Percentiles rank a stretch among this genome's conserved stretches.
phyloP scores from a whole-genome alignment of 2,113 vertebrate species.

The Gorsachius goisagi region DNA sequence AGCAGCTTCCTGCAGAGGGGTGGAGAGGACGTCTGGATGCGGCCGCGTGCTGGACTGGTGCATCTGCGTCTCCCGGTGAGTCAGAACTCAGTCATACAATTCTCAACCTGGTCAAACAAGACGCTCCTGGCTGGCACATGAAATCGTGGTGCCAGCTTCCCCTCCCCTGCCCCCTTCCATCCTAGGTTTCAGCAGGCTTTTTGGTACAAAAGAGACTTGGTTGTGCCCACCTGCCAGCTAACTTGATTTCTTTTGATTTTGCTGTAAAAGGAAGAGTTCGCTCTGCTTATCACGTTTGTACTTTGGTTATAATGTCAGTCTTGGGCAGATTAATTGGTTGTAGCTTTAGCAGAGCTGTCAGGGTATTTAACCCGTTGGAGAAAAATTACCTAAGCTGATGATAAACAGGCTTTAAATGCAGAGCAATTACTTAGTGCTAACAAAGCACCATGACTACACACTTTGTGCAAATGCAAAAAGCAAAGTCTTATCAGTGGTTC shows the following conservation, averaged over 20 bases:
- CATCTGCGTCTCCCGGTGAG: neutral
- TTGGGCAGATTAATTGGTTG: constrained; percentile 49
- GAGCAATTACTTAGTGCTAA: constrained; percentile 62
- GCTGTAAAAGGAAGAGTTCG: constrained; percentile 8
- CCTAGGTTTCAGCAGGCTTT: neutral
- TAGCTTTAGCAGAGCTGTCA: constrained; percentile 48
- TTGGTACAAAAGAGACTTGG: neutral
- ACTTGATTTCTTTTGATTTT: constrained; percentile 26
- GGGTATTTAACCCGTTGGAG: constrained; percentile 49
- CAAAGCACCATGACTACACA: constrained; percentile 63
- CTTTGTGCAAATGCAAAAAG: constrained; percentile 51
- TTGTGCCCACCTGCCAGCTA: constrained; percentile 14
- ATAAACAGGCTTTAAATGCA: constrained; percentile 57
- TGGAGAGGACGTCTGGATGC: neutral
- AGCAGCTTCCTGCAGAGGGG: neutral
- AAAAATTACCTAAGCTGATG: constrained; percentile 54
- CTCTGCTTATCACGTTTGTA: constrained; percentile 49
- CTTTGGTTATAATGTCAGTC: constrained; percentile 59
- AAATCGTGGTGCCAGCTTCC: neutral
- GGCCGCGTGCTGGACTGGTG: neutral
- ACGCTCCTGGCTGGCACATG: neutral
- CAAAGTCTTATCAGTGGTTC: constrained; percentile 34
- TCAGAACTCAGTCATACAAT: neutral
- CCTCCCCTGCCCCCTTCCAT: neutral
- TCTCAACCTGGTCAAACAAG: constrained; percentile 13